These are phyloP conservation scores for Gerris buenoi DNA, from an alignment of 1,140 invertebrate genomes.

Conservation along the genomic window DNA sequence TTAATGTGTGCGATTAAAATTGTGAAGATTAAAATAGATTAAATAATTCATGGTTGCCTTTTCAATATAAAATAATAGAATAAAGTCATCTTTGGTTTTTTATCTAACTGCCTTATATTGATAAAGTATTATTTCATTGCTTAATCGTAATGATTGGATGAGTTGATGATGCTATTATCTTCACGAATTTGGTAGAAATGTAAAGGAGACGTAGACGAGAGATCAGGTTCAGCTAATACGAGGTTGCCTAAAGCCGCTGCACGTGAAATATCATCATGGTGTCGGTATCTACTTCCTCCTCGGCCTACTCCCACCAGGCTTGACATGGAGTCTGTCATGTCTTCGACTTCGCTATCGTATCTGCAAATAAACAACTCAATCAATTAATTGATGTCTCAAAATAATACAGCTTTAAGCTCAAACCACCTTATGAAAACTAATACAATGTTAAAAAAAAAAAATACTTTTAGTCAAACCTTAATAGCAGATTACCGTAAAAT, in stretches of 20 bases:
- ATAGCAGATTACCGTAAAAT: no score
- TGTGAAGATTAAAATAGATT: no score
- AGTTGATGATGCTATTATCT: background rate
- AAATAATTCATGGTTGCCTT: no score
- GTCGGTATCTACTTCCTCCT: background rate
- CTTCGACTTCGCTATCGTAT: background rate
- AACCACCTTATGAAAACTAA: no score
- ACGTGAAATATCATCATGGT: background rate
- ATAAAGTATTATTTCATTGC: background rate
- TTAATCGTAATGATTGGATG: background rate
- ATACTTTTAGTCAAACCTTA: no score
- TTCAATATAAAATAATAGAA: no score
- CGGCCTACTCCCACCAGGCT: background rate
- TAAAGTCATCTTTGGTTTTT: no score
- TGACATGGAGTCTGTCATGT: background rate
- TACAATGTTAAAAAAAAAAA: no score
- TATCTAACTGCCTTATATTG: no score
- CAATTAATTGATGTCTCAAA: no score
- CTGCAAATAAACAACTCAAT: background rate
- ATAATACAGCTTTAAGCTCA: no score
- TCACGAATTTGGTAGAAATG: background rate
- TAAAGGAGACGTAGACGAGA: background rate
- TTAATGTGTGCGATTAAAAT: no score
- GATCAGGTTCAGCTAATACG: background rate
- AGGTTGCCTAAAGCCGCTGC: background rate